Evolutionary conservation across 2,888 invertebrate genomes (phyloP).

Genomic region (Drosophila recens): DNA sequence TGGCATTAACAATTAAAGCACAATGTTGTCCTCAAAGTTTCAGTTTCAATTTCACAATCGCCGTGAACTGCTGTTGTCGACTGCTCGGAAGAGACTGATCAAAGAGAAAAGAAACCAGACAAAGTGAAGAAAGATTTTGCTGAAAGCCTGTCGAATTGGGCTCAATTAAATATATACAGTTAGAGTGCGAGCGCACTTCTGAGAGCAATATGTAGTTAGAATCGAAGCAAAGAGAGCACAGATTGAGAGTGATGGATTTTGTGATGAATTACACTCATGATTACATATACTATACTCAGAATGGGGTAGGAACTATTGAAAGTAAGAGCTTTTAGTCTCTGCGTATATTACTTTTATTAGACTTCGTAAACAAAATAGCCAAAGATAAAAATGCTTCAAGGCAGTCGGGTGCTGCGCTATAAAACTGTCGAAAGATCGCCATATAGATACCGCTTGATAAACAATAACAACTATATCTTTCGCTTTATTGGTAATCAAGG

Average conservation of each 20-base stretch:
- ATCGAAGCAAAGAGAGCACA: slow-evolving; percentile 26
- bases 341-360: background rate
- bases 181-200: slow-evolving; percentile 23
- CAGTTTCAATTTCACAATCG: background rate
- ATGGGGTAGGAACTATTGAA: background rate
- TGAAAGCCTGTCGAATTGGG: slow-evolving; percentile 52
- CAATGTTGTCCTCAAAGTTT: slow-evolving; percentile 24
- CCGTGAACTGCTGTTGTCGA: slow-evolving; percentile 29
- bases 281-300: background rate
- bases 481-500: background rate
- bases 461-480: slow-evolving; percentile 16
- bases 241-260: background rate
- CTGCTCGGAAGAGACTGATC: slow-evolving; percentile 48
- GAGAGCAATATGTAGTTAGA: slow-evolving; percentile 25
- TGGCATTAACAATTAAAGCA: slow-evolving; percentile 27
- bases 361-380: slow-evolving; percentile 11
- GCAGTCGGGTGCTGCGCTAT: slow-evolving; percentile 28
- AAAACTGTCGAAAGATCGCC: slow-evolving; percentile 49
- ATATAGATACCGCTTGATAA: slow-evolving; percentile 62
- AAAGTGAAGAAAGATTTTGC: slow-evolving; percentile 40
- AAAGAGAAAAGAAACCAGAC: slow-evolving; percentile 37
- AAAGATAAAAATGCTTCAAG: slow-evolving; percentile 30
- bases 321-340: background rate
- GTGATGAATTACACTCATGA: slow-evolving; percentile 1
- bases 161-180: slow-evolving; percentile 55